Evolutionary conservation across 2,113 vertebrate species (phyloP).

Genomic region (Python bivittatus): DNA sequence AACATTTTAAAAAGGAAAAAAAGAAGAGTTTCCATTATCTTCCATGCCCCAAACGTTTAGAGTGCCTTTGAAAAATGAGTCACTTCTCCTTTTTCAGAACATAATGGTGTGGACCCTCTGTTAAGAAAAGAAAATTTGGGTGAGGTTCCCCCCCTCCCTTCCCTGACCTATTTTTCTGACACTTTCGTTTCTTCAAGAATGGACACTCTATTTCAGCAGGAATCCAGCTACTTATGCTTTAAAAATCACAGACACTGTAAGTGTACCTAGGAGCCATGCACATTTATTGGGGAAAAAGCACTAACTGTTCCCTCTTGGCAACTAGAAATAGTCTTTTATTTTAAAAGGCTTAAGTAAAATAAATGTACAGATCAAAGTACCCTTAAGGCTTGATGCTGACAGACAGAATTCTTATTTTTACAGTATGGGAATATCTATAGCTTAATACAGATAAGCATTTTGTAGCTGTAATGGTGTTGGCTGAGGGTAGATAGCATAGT

Average conservation of each 20-base stretch:
- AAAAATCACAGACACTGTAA: not conserved
- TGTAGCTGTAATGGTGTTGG: not conserved
- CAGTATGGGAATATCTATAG: not conserved
- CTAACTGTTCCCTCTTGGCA: not conserved
- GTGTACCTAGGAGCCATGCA: not conserved
- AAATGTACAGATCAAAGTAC: not conserved
- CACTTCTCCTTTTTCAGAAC: not conserved
- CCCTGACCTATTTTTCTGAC: not conserved
- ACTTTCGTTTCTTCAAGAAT: slow-evolving; percentile 1
- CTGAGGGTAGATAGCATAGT: not conserved
- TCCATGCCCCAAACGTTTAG: not conserved
- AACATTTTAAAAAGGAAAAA: not conserved
- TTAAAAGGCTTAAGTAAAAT: not conserved
- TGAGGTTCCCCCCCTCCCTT: fast-evolving
- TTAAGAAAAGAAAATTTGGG: not conserved
- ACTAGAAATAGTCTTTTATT: not conserved
- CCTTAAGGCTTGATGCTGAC: not conserved
- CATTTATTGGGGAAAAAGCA: not conserved
- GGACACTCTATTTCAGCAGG: not conserved
- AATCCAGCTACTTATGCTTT: not conserved
- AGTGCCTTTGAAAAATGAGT: not conserved
- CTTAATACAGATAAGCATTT: not conserved
- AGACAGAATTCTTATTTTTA: not conserved
- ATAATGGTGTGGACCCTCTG: not conserved
- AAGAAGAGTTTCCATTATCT: not conserved